Conservation (phyloP, 2,888 invertebrate species). For the Drosophila mimica region DNA sequence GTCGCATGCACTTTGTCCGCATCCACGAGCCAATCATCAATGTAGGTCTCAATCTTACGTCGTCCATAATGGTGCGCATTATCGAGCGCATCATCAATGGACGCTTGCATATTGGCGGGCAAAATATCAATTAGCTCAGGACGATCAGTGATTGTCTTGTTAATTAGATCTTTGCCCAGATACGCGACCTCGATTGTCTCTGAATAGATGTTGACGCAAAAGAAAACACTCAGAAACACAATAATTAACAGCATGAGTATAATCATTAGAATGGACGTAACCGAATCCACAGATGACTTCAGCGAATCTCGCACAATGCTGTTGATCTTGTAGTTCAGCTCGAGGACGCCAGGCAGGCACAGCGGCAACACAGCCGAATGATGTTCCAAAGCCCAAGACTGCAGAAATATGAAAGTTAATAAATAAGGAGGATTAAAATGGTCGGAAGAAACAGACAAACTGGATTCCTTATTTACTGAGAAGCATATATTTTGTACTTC, state of each 20-base stretch:
- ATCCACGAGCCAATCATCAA: constrained; percentile 92
- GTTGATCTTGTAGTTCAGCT: constrained; percentile 89
- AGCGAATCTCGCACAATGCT: constrained; percentile 87
- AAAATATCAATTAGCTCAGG: constrained; percentile 93
- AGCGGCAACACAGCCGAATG: constrained; percentile 90
- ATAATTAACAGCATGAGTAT: constrained; percentile 92
- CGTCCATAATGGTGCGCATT: constrained; percentile 97
- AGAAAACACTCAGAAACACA: constrained; percentile 91
- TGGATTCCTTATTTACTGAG: too few relatives aligned
- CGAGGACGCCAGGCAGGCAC: constrained; percentile 91
- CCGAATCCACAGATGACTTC: constrained; percentile 92
- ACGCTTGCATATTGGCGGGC: constrained; percentile 87
- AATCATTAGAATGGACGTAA: constrained; percentile 94
- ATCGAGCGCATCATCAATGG: constrained; percentile 95
- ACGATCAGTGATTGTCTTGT: constrained; percentile 95
- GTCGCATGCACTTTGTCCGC: constrained; percentile 92
- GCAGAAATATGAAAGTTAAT: constrained; percentile 33
- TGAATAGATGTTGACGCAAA: constrained; percentile 91
- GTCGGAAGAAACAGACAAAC: neutral
- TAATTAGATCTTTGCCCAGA: constrained; percentile 94
- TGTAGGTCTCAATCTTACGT: constrained; percentile 94
- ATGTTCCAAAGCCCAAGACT: constrained; percentile 86
- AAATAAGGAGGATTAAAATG: neutral
- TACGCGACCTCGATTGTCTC: constrained; percentile 97
- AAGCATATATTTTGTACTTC: too few relatives aligned